Evolutionary conservation across 2,113 vertebrate genomes (phyloP).

Genomic region (Ptilorrhoa leucosticta): DNA sequence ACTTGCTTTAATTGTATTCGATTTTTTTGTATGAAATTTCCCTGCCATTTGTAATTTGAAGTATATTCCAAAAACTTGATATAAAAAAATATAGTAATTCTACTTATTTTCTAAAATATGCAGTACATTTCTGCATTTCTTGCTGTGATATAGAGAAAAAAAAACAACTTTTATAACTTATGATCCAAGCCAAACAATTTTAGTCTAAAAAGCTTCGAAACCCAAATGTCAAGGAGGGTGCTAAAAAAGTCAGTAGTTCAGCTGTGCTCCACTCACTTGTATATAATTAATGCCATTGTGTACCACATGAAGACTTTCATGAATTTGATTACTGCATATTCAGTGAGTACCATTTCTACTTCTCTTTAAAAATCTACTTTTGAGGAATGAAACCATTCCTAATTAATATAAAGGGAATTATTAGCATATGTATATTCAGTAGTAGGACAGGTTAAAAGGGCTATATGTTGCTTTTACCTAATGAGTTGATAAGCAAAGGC

Average conservation of each 20-base stretch:
- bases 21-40: conserved; percentile 25
- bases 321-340: conserved; percentile 12
- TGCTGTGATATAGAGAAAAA: conserved; percentile 18
- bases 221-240: neutral
- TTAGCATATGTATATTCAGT: neutral
- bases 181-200: conserved; percentile 30
- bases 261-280: neutral
- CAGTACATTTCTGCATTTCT: conserved; percentile 25
- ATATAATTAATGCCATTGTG: conserved; percentile 25
- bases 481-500: neutral
- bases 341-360: neutral
- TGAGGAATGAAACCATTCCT: neutral
- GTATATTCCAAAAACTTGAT: conserved; percentile 23
- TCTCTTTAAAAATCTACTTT: neutral
- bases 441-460: neutral
- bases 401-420: neutral
- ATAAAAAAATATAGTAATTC: conserved; percentile 34
- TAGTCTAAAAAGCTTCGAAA: conserved; percentile 23
- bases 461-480: neutral
- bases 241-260: neutral
- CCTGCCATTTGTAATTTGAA: conserved; percentile 49
- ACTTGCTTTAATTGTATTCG: conserved; percentile 37
- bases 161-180: neutral
- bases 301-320: neutral
- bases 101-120: conserved; percentile 38